A percentile compares a stretch with the other conserved stretches of the same genome.
These are phyloP conservation scores for Tachysurus fulvidraco DNA, from an alignment of 2,113 vertebrate genomes.

Conservation along the genomic window DNA sequence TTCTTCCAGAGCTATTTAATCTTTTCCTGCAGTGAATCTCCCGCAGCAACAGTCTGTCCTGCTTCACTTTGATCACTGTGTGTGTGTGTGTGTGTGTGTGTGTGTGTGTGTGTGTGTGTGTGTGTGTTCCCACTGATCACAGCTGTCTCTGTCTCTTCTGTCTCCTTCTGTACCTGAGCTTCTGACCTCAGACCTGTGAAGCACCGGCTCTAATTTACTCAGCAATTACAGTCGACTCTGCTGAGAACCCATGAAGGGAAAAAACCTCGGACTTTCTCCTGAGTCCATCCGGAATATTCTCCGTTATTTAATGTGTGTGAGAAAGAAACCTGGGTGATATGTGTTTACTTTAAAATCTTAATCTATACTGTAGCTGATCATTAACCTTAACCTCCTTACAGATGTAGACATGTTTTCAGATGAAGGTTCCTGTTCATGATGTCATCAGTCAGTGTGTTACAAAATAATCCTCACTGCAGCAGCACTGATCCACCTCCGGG, in stretches of 20 bases:
- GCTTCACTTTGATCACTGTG: slow-evolving; percentile 50
- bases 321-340: not conserved
- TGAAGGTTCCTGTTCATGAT: too few species aligned
- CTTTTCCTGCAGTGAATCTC: slow-evolving; percentile 47
- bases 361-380: not conserved
- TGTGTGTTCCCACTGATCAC: slow-evolving; percentile 25
- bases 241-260: not conserved
- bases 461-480: too few species aligned
- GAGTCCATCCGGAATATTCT: not conserved
- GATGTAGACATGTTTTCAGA: too few species aligned
- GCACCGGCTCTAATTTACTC: not conserved
- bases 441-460: too few species aligned
- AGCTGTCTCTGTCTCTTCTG: slow-evolving; percentile 26
- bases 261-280: not conserved
- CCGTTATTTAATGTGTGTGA: not conserved
- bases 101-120: slow-evolving; percentile 31
- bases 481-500: too few species aligned
- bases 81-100: slow-evolving; percentile 46
- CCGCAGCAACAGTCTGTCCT: slow-evolving; percentile 40
- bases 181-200: slow-evolving; percentile 16
- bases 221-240: not conserved
- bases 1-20: slow-evolving; percentile 47
- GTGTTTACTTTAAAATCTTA: too few species aligned
- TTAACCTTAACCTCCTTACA: not conserved
- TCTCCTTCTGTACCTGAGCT: slow-evolving; percentile 25